Evolutionary conservation across 1,140 invertebrate species (phyloP).

Genomic region (Parasteatoda tepidariorum): DNA sequence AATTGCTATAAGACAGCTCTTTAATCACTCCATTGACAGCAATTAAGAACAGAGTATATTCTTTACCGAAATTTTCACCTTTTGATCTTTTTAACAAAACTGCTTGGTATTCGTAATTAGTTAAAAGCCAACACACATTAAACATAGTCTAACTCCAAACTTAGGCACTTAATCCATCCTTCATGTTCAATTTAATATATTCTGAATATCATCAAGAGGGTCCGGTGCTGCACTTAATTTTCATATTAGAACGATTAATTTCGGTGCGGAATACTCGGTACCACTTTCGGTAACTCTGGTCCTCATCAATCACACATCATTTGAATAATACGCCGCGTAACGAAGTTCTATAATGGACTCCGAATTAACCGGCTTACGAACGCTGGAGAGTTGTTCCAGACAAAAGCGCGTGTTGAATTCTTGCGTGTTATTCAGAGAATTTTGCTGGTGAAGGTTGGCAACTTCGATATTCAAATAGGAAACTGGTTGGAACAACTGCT

Average conservation of each 20-base stretch:
- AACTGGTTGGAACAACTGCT: too few species aligned
- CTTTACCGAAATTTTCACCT: neutral
- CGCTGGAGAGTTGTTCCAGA: neutral
- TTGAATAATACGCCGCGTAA: conserved; percentile 41
- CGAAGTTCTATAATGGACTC: neutral
- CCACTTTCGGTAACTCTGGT: conserved; percentile 26
- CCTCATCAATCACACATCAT: conserved; percentile 41
- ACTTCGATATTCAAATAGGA: too few species aligned
- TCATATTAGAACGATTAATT: conserved; percentile 57
- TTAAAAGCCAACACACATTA: neutral
- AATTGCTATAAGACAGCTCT: too few species aligned
- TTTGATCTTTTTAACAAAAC: neutral
- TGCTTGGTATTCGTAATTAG: neutral
- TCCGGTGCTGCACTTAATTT: conserved; percentile 44
- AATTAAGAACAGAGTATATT: too few species aligned
- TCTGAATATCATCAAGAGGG: conserved; percentile 42
- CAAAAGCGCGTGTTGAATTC: neutral
- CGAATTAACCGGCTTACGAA: neutral
- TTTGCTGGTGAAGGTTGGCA: too few species aligned
- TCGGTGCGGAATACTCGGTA: conserved; percentile 28
- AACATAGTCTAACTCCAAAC: neutral
- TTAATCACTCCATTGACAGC: too few species aligned
- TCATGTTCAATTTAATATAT: conserved; percentile 47
- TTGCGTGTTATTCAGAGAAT: too few species aligned
- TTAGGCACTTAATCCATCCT: conserved; percentile 44